Conservation (phyloP, 2,113 vertebrate genomes). For the Cryptomyrus ogoouensis region DNA sequence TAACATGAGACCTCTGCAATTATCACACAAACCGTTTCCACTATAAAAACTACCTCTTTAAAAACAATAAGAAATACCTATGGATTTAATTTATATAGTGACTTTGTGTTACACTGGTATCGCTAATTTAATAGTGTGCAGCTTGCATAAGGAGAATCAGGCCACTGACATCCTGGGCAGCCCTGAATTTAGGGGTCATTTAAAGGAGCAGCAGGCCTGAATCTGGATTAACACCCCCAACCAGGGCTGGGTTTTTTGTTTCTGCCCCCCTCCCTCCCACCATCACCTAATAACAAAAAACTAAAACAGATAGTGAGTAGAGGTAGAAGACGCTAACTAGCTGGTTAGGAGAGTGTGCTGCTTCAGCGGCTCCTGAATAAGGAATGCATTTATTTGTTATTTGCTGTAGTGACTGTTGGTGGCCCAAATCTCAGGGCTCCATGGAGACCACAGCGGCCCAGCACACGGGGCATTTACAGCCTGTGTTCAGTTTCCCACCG, state of each 20-base stretch:
- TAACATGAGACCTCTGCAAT: background rate
- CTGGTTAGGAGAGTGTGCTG: background rate
- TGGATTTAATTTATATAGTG: background rate
- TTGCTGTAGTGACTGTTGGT: background rate
- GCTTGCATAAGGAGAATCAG: background rate
- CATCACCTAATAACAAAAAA: background rate
- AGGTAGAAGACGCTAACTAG: background rate
- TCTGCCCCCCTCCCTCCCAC: background rate
- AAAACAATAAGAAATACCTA: too few relatives aligned
- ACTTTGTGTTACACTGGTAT: background rate
- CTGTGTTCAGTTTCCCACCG: background rate
- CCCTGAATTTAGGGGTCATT: background rate
- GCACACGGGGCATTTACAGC: background rate
- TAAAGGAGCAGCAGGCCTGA: background rate
- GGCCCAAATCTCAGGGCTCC: background rate
- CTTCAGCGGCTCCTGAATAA: background rate
- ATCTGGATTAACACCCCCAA: background rate
- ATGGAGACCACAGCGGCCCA: background rate
- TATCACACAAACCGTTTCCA: background rate
- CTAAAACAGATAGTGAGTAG: background rate
- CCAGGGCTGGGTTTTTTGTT: background rate
- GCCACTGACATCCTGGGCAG: background rate
- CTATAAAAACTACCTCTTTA: background rate
- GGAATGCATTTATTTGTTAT: background rate
- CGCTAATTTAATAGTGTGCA: background rate